phyloP scores from a whole-genome alignment of 2,888 invertebrate species.

The Pantelozetes paolii region DNA sequence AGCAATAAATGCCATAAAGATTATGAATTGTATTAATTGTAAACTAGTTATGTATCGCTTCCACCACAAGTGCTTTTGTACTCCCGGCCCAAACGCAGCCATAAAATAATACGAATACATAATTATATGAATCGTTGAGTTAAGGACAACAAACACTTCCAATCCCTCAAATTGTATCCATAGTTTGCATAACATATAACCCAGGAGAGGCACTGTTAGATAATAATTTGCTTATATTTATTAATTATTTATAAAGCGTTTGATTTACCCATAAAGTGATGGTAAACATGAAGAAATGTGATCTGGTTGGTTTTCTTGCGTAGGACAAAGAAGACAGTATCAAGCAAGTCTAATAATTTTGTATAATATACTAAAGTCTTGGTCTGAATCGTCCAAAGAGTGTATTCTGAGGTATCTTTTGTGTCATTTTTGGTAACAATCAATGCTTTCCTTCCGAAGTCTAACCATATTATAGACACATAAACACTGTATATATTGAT shows the following conservation, averaged over 20 bases:
- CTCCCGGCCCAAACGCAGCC: background rate
- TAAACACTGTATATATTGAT: background rate
- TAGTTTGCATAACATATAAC: too few species aligned
- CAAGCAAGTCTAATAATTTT: slow-evolving; percentile 8
- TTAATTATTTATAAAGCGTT: too few species aligned
- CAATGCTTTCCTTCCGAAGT: background rate
- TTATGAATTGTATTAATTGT: background rate
- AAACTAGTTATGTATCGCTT: background rate
- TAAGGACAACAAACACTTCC: too few species aligned
- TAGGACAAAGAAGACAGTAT: slow-evolving; percentile 44
- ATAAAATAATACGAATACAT: background rate
- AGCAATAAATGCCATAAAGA: too few species aligned
- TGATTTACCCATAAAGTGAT: slow-evolving; percentile 42
- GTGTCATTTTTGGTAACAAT: too few species aligned
- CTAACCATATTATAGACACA: background rate
- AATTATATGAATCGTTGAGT: background rate
- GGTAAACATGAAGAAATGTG: slow-evolving; percentile 45
- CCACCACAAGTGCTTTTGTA: slow-evolving; percentile 7
- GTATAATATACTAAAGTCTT: too few species aligned
- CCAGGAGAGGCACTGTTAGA: background rate
- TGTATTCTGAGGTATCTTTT: too few species aligned
- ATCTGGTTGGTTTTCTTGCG: slow-evolving; percentile 45
- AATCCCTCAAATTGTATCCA: too few species aligned
- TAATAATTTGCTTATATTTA: too few species aligned
- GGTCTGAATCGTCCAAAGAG: too few species aligned